A percentile compares a stretch with the other conserved stretches of the same genome.
These are phyloP conservation scores for Yasuhikotakia modesta DNA, from an alignment of 2,797 vertebrate species.

Conservation along the genomic window DNA sequence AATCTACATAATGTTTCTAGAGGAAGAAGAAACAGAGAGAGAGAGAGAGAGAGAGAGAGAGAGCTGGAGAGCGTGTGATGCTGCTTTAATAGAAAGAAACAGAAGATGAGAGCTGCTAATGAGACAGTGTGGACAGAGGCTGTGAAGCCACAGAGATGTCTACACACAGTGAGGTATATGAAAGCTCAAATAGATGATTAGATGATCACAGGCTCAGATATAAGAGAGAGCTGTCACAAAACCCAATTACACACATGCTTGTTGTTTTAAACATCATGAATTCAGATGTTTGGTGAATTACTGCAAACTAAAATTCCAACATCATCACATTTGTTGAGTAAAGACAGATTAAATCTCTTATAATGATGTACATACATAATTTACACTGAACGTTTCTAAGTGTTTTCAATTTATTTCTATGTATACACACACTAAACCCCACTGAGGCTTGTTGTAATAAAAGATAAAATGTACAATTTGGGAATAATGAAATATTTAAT, in stretches of 20 bases:
- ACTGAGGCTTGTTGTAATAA: too few relatives aligned
- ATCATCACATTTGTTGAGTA: background rate
- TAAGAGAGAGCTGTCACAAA: background rate
- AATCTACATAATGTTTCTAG: conserved; percentile 72
- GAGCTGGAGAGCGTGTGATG: conserved; percentile 42
- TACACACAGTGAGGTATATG: background rate
- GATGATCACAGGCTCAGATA: conserved; percentile 1
- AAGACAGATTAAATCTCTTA: background rate
- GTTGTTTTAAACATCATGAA: conserved; percentile 1
- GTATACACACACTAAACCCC: too few relatives aligned
- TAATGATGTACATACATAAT: background rate
- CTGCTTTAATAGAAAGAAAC: conserved; percentile 46
- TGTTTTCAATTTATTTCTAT: too few relatives aligned
- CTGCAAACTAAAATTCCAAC: too few relatives aligned
- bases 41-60: conserved; percentile 25
- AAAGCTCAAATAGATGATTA: conserved; percentile 21
- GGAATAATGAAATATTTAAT: too few relatives aligned
- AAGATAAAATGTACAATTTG: too few relatives aligned
- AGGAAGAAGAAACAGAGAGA: conserved; percentile 44
- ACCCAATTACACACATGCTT: conserved; percentile 6
- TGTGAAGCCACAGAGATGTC: background rate
- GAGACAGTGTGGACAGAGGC: conserved; percentile 29
- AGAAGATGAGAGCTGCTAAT: conserved; percentile 43
- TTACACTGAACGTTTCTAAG: too few relatives aligned
- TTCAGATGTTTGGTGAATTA: background rate